Base-by-base conservation (phyloP, 2,888 invertebrate genomes). In the Acanthosoma haemorrhoidale region DNA sequence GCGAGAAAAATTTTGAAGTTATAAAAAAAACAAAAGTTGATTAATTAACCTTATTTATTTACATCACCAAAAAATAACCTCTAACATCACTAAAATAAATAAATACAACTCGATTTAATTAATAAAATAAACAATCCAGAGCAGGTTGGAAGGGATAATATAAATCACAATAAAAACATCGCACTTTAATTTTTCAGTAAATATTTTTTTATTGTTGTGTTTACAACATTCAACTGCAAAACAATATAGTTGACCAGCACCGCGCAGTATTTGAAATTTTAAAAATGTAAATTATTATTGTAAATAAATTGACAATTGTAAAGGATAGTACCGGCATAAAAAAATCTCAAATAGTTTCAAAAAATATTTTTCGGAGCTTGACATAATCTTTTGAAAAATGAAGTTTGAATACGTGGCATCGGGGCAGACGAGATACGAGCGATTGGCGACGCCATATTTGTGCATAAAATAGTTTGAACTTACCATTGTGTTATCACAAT, bases 401-500 rank as follows among this genome's bases (percentile, higher is more conserved):
- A 36, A 34, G 18, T 34, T 25, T n/a, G n/a, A 32, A 15, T 60
- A 60, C 60, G 60, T 60, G 60, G 60, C 60, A 32, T 18, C 29
- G 18, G 18, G 25, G 18, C 39, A 43, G 43, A 43, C 41, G 43
- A 51, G 43, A 66, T 51, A 43, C 18, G 13, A 51, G 41, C 15
- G 39, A 31, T 8, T 29, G 15, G 13, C 3, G 41, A 67, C 72
- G 72, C 72, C 72, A 72, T 72, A 64, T 70, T 72, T 66, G 51
- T 66, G 31, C 29, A 57, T 39, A 66, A 67, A 58, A 39, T 39
- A 60, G 36, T 36, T 59, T 59, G 59, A 58, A 68, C 73, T 74
- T 71, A 75, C 75, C 75, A 75, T 75, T 75, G 70, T 73, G 73
- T 72, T 64, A 72, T 71, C 73, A 71, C 71, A 60, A 68, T 43